phyloP scores from a whole-genome alignment of 2,113 vertebrate genomes.

The Nanorana parkeri region DNA sequence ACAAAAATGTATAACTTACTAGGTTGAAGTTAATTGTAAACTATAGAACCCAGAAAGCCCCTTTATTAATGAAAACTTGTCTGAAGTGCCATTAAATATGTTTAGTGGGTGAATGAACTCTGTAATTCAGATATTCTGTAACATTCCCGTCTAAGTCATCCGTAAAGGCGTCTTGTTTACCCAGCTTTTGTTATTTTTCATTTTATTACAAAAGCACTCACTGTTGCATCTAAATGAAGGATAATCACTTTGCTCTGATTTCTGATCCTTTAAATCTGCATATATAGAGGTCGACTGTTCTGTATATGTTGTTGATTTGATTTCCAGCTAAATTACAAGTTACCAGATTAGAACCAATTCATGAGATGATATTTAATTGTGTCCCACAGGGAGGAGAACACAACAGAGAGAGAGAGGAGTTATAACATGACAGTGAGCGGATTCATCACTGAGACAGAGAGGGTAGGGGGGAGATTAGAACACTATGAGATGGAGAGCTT shows the following conservation, averaged over 20 bases:
- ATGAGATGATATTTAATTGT: constrained; percentile 56
- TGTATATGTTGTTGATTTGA: constrained; percentile 51
- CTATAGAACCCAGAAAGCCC: not conserved
- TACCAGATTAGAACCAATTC: constrained; percentile 57
- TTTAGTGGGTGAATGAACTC: not conserved
- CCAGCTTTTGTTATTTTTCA: constrained; percentile 3
- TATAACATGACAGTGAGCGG: constrained; percentile 18
- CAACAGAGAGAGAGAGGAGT: constrained; percentile 37
- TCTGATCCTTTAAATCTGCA: constrained; percentile 27
- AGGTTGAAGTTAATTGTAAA: no score
- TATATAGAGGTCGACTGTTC: constrained; percentile 37
- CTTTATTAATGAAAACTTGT: not conserved
- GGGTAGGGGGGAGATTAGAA: constrained; percentile 20
- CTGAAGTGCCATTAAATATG: not conserved
- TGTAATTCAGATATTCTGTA: not conserved
- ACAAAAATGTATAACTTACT: no score
- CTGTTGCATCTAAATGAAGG: constrained; percentile 15
- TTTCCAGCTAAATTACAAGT: constrained; percentile 56
- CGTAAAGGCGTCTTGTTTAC: not conserved
- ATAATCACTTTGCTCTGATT: constrained; percentile 12
- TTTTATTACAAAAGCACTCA: not conserved
- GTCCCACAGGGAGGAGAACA: constrained; percentile 51
- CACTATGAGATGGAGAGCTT: not conserved
- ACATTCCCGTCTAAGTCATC: not conserved
- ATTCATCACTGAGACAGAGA: constrained; percentile 24